phyloP scores from a whole-genome alignment of 2,113 vertebrate genomes.

The Ceratotherium simum region DNA sequence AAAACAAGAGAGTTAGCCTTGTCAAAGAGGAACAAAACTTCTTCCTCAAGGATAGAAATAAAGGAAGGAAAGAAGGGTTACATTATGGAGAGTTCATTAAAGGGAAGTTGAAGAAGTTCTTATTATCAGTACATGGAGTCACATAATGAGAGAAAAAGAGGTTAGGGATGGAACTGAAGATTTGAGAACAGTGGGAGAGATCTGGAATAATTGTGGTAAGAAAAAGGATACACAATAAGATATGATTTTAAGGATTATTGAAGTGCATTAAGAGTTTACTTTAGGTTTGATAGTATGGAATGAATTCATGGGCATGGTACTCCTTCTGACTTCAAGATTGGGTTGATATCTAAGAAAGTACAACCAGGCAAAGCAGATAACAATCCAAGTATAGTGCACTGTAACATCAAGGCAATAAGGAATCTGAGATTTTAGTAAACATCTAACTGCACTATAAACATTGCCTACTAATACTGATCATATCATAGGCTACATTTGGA shows the following conservation, averaged over 20 bases:
- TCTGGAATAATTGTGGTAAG: neutral
- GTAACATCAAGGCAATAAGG: neutral
- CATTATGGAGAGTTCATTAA: neutral
- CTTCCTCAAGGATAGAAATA: neutral
- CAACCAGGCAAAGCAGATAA: neutral
- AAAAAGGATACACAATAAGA: neutral
- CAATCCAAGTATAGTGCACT: neutral
- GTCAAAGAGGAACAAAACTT: neutral
- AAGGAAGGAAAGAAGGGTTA: neutral
- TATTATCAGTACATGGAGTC: neutral
- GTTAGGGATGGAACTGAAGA: neutral
- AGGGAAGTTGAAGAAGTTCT: neutral
- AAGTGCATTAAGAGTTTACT: neutral
- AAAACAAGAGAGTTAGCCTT: neutral
- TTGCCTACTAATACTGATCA: neutral
- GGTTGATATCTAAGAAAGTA: neutral
- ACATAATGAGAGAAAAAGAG: neutral
- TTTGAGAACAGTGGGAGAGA: neutral
- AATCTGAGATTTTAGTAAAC: neutral
- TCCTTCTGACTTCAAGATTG: neutral
- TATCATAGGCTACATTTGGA: neutral
- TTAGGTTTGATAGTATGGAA: neutral
- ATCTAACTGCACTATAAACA: no score
- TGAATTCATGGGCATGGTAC: neutral
- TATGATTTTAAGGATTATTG: neutral